Percentiles rank a stretch among this genome's conserved stretches.
phyloP scores from a whole-genome alignment of 1,140 invertebrate species.

The Ips nitidus region DNA sequence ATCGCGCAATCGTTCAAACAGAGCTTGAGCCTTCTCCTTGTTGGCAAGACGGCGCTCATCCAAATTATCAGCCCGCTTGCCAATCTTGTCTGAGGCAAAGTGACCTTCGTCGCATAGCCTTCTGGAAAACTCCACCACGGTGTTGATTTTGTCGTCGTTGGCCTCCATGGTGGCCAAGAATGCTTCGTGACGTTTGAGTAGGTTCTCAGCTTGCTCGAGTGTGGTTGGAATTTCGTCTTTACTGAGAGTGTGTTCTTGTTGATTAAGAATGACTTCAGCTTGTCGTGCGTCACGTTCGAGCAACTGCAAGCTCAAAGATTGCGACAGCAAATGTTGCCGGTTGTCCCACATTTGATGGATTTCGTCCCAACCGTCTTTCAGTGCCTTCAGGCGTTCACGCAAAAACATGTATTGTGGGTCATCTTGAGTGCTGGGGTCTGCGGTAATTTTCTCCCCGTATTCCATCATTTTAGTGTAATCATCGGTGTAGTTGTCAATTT shows the following conservation, averaged over 20 bases:
- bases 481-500: conserved; percentile 98
- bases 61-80: conserved; percentile 94
- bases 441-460: conserved; percentile 93
- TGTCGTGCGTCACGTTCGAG: conserved; percentile 96
- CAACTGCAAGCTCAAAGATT: conserved; percentile 92
- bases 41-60: conserved; percentile 70
- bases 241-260: conserved; percentile 92
- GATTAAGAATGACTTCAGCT: conserved; percentile 94
- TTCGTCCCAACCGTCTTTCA: conserved; percentile 99
- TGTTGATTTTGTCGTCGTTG: conserved; percentile 99
- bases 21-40: conserved; percentile 83
- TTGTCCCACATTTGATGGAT: conserved; percentile 99
- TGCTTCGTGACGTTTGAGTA: conserved; percentile 96
- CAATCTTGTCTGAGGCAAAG: conserved; percentile 92
- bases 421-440: conserved; percentile 70
- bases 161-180: conserved; percentile 99
- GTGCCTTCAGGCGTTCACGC: conserved; percentile 90
- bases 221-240: conserved; percentile 90
- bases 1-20: conserved; percentile 93
- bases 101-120: conserved; percentile 87
- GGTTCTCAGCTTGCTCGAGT: conserved; percentile 95
- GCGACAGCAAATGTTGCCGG: conserved; percentile 89
- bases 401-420: conserved; percentile 99
- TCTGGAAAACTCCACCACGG: conserved; percentile 89
- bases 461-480: conserved; percentile 99